Evolutionary conservation across 2,797 vertebrate genomes (phyloP), one percentile per base, ranked within the genome.

Genomic region (Falco peregrinus): DNA sequence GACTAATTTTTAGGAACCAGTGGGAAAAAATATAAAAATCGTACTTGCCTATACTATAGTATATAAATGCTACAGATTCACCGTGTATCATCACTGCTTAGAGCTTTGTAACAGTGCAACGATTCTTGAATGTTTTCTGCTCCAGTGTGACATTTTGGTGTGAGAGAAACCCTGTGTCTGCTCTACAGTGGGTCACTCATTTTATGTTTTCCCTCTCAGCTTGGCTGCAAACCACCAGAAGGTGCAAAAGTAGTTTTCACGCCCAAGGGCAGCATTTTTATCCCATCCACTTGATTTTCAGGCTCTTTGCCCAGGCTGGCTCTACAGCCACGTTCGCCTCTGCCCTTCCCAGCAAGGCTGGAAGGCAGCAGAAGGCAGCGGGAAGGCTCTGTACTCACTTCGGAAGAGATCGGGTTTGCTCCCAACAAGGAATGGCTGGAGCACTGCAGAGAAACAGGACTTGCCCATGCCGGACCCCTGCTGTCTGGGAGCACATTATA

Each of bases 171-270:
- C 28, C 63, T 5, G 0, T 63, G 25, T 59, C 68, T 85, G 28
- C 75, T 33, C 50, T 60, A 3, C 37, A 4, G 9, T 12, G 21
- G 61, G 48, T 85, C 41, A n/a, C 28, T 71, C 82, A 6, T 54
- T 91, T 63, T 63, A 5, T 48, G 20, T 83, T 93, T 88, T 86
- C 45, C 73, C 28, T 88, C 89, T 75, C 76, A 88, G 71, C 57
- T 93, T 91, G 93, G 53, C 85, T 88, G 57, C 89, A 91, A 95
- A 96, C 43, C 48, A 63, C 68, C 91, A 83, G 87, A 83, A 95
- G 71, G 64, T 94, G 82, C 56, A 87, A 19, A 93, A 80, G 56
- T 6, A 29, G 48, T n/a, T 89, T 85, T 93, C 75, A 67, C 4
- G 2, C 85, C 68, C 87, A 89, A 68, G 37, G 65, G 51, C 65